Evolutionary conservation across 2,888 invertebrate species (phyloP).

Genomic region (Ellobium chinense): DNA sequence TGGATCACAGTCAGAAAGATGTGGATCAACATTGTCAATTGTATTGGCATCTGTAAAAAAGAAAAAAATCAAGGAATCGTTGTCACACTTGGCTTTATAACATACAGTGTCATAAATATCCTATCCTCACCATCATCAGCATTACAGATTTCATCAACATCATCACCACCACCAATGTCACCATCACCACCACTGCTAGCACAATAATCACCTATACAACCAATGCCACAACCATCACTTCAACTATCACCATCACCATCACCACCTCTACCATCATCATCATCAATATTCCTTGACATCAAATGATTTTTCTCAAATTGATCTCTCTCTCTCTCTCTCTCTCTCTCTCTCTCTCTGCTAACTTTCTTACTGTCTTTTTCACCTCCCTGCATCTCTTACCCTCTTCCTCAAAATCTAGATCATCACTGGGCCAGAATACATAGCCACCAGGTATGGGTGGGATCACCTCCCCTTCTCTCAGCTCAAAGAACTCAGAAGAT

Average conservation of each 20-base stretch:
- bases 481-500: background rate
- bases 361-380: slow-evolving; percentile 19
- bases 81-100: too few relatives aligned
- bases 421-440: slow-evolving; percentile 10
- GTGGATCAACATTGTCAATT: background rate
- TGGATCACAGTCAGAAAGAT: slow-evolving; percentile 43
- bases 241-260: too few relatives aligned
- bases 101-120: too few relatives aligned
- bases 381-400: slow-evolving; percentile 12
- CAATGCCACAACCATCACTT: too few relatives aligned
- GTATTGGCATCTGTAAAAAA: slow-evolving; percentile 24
- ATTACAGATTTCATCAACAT: too few relatives aligned
- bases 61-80: background rate
- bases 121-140: too few relatives aligned
- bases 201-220: background rate
- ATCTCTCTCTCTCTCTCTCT: slow-evolving; percentile 1
- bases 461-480: background rate
- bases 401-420: background rate
- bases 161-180: background rate
- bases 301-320: too few relatives aligned
- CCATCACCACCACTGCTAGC: background rate
- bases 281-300: background rate
- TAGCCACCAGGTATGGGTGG: background rate
- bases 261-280: too few relatives aligned
- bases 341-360: background rate